phyloP scores from a whole-genome alignment of 2,113 vertebrate genomes.

The Illadopsis cleaveri region DNA sequence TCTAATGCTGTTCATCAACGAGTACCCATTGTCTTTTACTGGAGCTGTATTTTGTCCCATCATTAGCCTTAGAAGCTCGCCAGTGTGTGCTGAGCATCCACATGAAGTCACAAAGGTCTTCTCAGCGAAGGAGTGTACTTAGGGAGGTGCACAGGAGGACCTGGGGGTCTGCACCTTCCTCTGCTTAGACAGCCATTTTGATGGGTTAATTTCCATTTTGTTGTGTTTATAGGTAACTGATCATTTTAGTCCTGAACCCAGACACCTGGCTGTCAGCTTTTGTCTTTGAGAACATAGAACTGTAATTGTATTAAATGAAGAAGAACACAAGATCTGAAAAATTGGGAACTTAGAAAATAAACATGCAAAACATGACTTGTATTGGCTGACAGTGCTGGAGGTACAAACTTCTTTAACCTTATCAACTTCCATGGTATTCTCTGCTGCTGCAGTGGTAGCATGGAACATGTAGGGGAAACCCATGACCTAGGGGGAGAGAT shows the following conservation, averaged over 20 bases:
- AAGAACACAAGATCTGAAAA: background rate
- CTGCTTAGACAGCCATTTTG: background rate
- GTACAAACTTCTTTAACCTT: background rate
- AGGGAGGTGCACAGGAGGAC: no score
- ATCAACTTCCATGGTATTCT: background rate
- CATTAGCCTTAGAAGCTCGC: background rate
- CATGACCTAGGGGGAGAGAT: background rate
- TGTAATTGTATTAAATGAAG: background rate
- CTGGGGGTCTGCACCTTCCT: background rate
- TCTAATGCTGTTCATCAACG: background rate
- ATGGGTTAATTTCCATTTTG: background rate
- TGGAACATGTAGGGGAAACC: background rate
- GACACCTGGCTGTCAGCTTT: background rate
- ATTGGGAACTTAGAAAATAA: background rate
- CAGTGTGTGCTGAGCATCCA: background rate
- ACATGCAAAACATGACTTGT: no score
- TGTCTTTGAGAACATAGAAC: background rate
- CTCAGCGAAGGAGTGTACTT: background rate
- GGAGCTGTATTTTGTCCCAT: background rate
- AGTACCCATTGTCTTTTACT: background rate
- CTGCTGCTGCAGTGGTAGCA: background rate
- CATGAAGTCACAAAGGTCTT: background rate
- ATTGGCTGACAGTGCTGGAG: background rate
- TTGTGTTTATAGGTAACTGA: background rate
- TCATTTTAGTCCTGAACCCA: background rate